A percentile compares a stretch with the other conserved stretches of the same genome.
phyloP scores from a whole-genome alignment of 1,140 invertebrate genomes.

The Lycorma delicatula region DNA sequence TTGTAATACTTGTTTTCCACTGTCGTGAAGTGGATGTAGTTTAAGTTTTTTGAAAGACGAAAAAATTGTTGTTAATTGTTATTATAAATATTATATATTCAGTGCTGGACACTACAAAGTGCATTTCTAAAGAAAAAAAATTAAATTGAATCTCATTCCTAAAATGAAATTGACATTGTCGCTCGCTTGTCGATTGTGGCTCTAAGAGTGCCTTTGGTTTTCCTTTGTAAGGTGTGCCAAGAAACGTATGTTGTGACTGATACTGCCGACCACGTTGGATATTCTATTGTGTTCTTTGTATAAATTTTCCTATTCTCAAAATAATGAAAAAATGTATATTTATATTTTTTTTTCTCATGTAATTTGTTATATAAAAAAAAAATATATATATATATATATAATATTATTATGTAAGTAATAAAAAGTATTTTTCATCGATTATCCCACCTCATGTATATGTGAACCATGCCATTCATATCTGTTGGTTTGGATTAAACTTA shows the following conservation, averaged over 20 bases:
- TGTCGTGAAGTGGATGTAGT: neutral
- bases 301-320: neutral
- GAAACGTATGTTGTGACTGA: neutral
- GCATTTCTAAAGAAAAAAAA: too few species aligned
- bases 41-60: neutral
- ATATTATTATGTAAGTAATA: too few species aligned
- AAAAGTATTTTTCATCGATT: neutral
- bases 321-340: neutral
- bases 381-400: too few species aligned
- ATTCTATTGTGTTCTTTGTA: constrained; percentile 1
- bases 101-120: too few species aligned
- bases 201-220: constrained; percentile 1
- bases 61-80: neutral
- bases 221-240: constrained; percentile 1
- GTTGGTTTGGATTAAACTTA: neutral
- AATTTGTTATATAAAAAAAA: neutral
- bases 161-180: neutral
- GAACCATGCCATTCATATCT: neutral
- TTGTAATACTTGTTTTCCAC: constrained; percentile 4
- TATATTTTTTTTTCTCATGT: neutral
- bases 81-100: too few species aligned
- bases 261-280: neutral
- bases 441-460: neutral
- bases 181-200: too few species aligned
- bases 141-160: neutral